A percentile compares a stretch with the other conserved stretches of the same genome.
phyloP scores from a whole-genome alignment of 2,888 invertebrate species.

The Andrena hattorfiana region DNA sequence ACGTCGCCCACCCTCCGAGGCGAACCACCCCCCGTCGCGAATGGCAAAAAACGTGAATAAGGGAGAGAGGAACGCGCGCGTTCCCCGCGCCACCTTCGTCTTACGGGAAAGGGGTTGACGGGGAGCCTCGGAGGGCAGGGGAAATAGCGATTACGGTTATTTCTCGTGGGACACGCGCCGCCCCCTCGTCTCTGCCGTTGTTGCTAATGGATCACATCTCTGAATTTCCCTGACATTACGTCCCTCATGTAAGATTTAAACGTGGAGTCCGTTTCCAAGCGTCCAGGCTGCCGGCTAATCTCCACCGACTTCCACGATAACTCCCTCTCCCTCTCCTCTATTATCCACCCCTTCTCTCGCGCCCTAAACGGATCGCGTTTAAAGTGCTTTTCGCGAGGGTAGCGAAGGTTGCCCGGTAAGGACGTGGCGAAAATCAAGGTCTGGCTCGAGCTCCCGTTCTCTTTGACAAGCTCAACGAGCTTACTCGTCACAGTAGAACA shows the following conservation, averaged over 20 bases:
- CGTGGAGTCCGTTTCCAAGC: slow-evolving; percentile 62
- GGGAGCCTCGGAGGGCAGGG: slow-evolving; percentile 47
- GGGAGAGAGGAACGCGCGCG: slow-evolving; percentile 12
- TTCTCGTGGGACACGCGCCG: slow-evolving; percentile 78
- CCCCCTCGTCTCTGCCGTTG: slow-evolving; percentile 64
- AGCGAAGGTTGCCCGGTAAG: background rate
- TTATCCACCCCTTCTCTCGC: background rate
- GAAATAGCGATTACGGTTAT: slow-evolving; percentile 81
- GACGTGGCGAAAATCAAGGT: background rate
- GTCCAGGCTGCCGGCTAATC: slow-evolving; percentile 69
- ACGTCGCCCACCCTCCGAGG: slow-evolving; percentile 9
- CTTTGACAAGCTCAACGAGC: background rate
- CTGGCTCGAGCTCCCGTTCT: background rate
- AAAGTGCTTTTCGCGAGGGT: background rate
- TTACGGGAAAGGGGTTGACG: background rate
- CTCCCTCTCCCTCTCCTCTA: slow-evolving; percentile 34
- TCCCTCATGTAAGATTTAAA: slow-evolving; percentile 79
- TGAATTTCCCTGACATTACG: slow-evolving; percentile 80
- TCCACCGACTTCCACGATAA: slow-evolving; percentile 63
- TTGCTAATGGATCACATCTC: slow-evolving; percentile 81
- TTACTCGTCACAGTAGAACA: background rate
- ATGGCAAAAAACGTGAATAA: slow-evolving; percentile 10
- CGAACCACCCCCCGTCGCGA: slow-evolving; percentile 28
- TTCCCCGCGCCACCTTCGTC: background rate
- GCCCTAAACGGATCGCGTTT: background rate